Evolutionary conservation across 1,140 invertebrate species (phyloP), one percentile per base, ranked within the genome.

Genomic region (Antheraea pernyi): DNA sequence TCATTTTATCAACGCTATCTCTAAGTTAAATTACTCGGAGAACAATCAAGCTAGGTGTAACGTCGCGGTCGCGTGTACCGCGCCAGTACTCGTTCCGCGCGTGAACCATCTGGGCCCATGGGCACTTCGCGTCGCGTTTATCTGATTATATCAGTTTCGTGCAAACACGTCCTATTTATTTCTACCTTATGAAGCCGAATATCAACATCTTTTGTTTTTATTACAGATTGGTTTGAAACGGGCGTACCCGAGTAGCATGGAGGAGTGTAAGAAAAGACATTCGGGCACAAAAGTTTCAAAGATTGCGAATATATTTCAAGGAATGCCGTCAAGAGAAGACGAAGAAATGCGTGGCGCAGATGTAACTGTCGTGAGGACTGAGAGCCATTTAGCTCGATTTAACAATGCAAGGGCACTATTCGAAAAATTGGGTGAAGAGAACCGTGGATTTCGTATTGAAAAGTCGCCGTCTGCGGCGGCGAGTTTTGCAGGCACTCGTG

Each of bases 381-480:
- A 98, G 92, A 97, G 97, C 73, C 97, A 98, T 85, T 95, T 98
- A 73, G 96, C 97, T 18, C 93, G 98, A 63, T 99, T 99, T 89
- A 98, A 98, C 84, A 98, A 97, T 89, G 98, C 98, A 0, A 93
- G 97, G 42, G 98, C 98, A 30, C 94, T 99, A 22, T 99, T 99
- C 91, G 98, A 98, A 88, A 98, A 98, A 82, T 93, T 99, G 68
- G 97, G 97, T 22, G 95, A 96, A 70, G 96, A 97, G 76, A 95
- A 95, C 81, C 93, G 94, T 72, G 88, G 93, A 30, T 94, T 89
- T 74, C 82, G 88, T 59, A 92, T 93, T 73, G 91, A 93, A 70
- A 93, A 93, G 75, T 92, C 91, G 8, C 88, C 91, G 11, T 93
- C 92, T 19, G 89, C 91, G 7, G 90, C 90, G 13, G 85, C 89